Evolutionary conservation across 1,140 invertebrate genomes (phyloP), one percentile per base, ranked within the genome.

Genomic region (Anastrepha ludens): DNA sequence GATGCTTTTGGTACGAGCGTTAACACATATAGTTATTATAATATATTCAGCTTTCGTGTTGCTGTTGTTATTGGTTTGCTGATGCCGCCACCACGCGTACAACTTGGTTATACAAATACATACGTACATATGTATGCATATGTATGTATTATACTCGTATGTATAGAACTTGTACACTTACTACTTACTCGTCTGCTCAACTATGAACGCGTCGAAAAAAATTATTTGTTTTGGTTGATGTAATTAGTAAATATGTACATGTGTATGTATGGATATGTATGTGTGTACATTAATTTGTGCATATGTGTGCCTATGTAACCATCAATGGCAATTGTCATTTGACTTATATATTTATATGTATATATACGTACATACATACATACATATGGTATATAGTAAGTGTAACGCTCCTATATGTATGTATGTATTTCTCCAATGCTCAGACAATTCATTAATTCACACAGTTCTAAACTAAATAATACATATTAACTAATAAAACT

Each of bases 11-110:
- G 74, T 50, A 81, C 29, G 29, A 0, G 29, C 29, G 29, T 81
- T 81, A 81, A n/a, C 74, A 55, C 74, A 81, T 50, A 81, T 0
- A 55, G 47, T 81, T 81, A 81, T 20, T 81, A 81, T 81, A 55
- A 81, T 11, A 55, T 55, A 55, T 81, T 81, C 17, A 81, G n/a
- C 47, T 17, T 44, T 44, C 8, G 41, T 47, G 67, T 47, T 81
- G 41, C 39, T 62, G 39, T 47, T 74, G 39, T 74, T 74, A 44
- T 47, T 47, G 41, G 41, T 55, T 29, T 55, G 74, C 55, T 3
- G 50, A 55, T 81, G 74, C 7, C n/a, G 50, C 17, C 44, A 81
- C 17, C 50, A 50, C 44, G 17, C n/a, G n/a, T 58, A 81, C 6
- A 81, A 20, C 17, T 81, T 8, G 13, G 60, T 62, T 3, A 39